Evolutionary conservation across 1,140 invertebrate species (phyloP).

Genomic region (Conus betulinus): DNA sequence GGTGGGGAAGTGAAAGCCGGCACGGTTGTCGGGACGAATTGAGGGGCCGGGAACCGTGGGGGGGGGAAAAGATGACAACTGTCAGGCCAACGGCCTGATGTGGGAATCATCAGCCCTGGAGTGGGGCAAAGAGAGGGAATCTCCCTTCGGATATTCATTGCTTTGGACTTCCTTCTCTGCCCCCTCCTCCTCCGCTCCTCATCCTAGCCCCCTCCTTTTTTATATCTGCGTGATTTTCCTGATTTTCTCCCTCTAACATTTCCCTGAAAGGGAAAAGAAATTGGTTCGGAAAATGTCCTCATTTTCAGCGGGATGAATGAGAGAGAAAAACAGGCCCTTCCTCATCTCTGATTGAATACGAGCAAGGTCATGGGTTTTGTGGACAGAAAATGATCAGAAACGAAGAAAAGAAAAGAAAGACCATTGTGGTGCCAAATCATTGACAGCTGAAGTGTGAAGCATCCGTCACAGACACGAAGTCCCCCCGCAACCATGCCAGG

Average conservation of each 20-base stretch:
- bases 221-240: neutral
- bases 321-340: neutral
- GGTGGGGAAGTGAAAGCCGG: neutral
- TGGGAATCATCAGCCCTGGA: neutral
- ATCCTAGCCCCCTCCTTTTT: neutral
- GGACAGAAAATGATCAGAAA: too few relatives aligned
- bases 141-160: neutral
- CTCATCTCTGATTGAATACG: too few relatives aligned
- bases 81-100: neutral
- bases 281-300: neutral
- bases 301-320: too few relatives aligned
- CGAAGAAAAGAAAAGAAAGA: too few relatives aligned
- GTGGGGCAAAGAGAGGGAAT: neutral
- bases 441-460: too few relatives aligned
- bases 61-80: neutral
- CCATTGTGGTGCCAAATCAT: too few relatives aligned
- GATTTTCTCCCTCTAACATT: neutral
- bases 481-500: too few relatives aligned
- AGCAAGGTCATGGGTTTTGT: too few relatives aligned
- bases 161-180: neutral
- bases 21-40: neutral
- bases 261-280: neutral
- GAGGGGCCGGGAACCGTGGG: neutral
- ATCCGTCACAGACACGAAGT: too few relatives aligned
- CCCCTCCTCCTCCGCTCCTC: neutral